Conservation (phyloP, 1,140 invertebrate genomes). For the Calosoma granatense region DNA sequence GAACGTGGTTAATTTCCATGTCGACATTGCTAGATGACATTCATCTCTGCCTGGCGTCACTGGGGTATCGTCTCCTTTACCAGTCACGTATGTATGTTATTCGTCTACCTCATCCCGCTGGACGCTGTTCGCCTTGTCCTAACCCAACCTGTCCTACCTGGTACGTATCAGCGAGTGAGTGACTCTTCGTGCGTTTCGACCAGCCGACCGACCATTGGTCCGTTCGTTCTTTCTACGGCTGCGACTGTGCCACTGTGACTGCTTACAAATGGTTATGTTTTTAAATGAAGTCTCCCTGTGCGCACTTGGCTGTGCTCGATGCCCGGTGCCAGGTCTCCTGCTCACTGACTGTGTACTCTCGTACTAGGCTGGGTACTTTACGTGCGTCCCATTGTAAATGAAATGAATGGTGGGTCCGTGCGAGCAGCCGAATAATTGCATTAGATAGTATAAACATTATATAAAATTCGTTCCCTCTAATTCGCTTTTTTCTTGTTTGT, state of each 20-base stretch:
- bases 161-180: too few species aligned
- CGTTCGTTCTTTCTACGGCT: neutral
- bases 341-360: too few species aligned
- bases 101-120: too few species aligned
- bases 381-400: neutral
- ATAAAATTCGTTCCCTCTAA: conserved; percentile 14
- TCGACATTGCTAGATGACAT: neutral
- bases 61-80: neutral
- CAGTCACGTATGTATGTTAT: neutral
- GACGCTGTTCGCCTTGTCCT: too few species aligned
- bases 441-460: conserved; percentile 19
- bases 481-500: conserved; percentile 12
- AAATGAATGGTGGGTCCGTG: neutral
- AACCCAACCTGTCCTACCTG: too few species aligned
- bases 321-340: too few species aligned
- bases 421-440: conserved; percentile 18
- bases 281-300: conserved; percentile 15
- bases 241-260: too few species aligned
- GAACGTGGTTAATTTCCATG: neutral
- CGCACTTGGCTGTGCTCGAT: neutral
- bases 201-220: neutral
- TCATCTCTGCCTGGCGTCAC: neutral
- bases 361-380: neutral
- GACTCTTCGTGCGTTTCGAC: too few species aligned
- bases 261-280: conserved; percentile 21